A percentile compares a stretch with the other conserved stretches of the same genome.
Conservation (phyloP, 1,140 invertebrate species). For the Caenorhabditis briggsae region DNA sequence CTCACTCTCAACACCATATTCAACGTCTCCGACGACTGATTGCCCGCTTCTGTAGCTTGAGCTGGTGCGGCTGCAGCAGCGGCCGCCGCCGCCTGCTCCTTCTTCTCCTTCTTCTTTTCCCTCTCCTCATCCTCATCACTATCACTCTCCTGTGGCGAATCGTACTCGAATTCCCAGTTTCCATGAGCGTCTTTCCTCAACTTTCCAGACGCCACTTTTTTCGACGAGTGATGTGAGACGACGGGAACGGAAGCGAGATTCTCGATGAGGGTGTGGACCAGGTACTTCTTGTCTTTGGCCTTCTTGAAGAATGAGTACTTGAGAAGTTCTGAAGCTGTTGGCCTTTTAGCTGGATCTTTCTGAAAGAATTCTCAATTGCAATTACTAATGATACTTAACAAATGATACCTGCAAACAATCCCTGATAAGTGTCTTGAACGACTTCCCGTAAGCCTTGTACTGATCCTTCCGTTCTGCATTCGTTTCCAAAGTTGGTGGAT, state of each 20-base stretch:
- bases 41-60: constrained; percentile 40
- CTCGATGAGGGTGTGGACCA: constrained; percentile 88
- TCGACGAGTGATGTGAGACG: constrained; percentile 68
- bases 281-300: constrained; percentile 94
- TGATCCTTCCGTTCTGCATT: constrained; percentile 95
- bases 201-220: constrained; percentile 77
- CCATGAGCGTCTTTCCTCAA: constrained; percentile 77
- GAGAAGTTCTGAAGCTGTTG: constrained; percentile 94
- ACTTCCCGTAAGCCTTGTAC: constrained; percentile 96
- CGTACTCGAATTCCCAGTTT: constrained; percentile 78
- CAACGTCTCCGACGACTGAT: constrained; percentile 63
- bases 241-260: constrained; percentile 73
- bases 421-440: constrained; percentile 91
- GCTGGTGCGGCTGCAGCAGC: not conserved
- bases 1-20: constrained; percentile 80
- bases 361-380: constrained; percentile 61
- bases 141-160: constrained; percentile 67
- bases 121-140: constrained; percentile 67
- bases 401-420: constrained; percentile 86
- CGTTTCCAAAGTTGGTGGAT: constrained; percentile 95
- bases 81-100: constrained; percentile 47
- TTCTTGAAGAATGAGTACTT: constrained; percentile 99
- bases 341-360: constrained; percentile 92
- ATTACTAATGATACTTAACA: not conserved
- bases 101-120: constrained; percentile 34